Base-by-base conservation (phyloP, 2,888 invertebrate genomes). In the Protophormia terraenovae region DNA sequence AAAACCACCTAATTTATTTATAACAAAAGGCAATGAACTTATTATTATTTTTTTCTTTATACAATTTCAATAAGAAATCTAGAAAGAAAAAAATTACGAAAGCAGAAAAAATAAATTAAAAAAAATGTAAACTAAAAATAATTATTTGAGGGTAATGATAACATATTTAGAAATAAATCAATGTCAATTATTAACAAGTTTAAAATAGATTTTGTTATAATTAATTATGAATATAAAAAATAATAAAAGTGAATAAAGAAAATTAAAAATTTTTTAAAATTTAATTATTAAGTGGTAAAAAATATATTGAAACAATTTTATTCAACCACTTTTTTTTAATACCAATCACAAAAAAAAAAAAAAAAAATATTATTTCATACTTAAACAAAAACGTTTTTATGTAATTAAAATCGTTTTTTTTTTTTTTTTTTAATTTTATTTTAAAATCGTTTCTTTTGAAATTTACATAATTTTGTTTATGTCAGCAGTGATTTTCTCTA, bases 1-100 rank as follows among this genome's bases (percentile, higher is more conserved):
- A 53, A 47, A 47, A 16, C 16, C 47, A 16, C 16, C 2, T 19
- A 47, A 19, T 47, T 55, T 35, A n/a, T 62, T 47, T 14, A 14
- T 58, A 6, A 45, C n/a, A 32, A 62, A 72, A 72, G 72, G 72
- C 72, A 80, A 72, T 80, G 72, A 80, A 72, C 79, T 66, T 72
- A 14, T 55, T 14, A 22, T n/a, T n/a, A n/a, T n/a, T n/a, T n/a
- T n/a, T n/a, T n/a, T n/a, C n/a, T n/a, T n/a, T n/a, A n/a, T n/a
- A n/a, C n/a, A n/a, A n/a, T 38, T 38, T 71, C 47, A 19, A 50
- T 50, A 35, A 16, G 0, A 47, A 19, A 16, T 5, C 5, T 7
- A 19, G 5, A 45, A 16, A 1, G 6, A 47, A 47, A 7, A 16
- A 0, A n/a, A 47, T 16, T 19, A 16, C 47, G n/a, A 41, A n/a